Evolutionary conservation across 2,113 vertebrate genomes (phyloP).

Genomic region (Apteryx mantelli): DNA sequence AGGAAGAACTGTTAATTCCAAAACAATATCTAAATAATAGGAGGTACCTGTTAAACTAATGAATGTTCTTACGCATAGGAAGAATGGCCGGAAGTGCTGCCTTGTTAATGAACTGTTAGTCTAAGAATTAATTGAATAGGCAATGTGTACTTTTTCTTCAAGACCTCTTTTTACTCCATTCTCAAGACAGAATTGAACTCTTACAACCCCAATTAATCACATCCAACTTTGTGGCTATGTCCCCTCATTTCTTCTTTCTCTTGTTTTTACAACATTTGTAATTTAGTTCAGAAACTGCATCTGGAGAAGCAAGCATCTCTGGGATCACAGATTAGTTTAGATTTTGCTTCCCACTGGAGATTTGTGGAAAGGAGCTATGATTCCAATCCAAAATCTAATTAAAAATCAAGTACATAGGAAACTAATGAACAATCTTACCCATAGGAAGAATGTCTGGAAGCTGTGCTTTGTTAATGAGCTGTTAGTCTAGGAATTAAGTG

Average conservation of each 20-base stretch:
- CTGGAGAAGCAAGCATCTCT: slow-evolving; percentile 42
- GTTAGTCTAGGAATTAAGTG: slow-evolving; percentile 46
- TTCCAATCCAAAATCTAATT: slow-evolving; percentile 55
- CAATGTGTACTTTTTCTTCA: neutral
- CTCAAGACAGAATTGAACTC: neutral
- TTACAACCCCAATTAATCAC: neutral
- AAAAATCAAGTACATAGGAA: slow-evolving; percentile 32
- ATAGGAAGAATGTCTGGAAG: slow-evolving; percentile 41
- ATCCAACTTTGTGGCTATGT: neutral
- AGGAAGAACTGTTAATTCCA: neutral
- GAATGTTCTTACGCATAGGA: neutral
- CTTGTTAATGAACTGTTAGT: neutral
- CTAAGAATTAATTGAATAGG: neutral
- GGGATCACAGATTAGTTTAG: slow-evolving; percentile 43
- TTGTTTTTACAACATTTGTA: slow-evolving; percentile 1
- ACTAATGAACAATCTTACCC: neutral
- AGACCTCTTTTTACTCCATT: neutral
- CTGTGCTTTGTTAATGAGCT: slow-evolving; percentile 49
- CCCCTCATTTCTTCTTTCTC: neutral
- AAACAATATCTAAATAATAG: neutral
- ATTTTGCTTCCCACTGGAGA: slow-evolving; percentile 37
- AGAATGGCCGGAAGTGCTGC: neutral
- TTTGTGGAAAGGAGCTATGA: neutral
- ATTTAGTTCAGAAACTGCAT: slow-evolving; percentile 30
- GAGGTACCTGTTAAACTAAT: neutral